These are phyloP conservation scores for Rhinoderma darwinii DNA, from an alignment of 2,113 vertebrate species.

Conservation along the genomic window DNA sequence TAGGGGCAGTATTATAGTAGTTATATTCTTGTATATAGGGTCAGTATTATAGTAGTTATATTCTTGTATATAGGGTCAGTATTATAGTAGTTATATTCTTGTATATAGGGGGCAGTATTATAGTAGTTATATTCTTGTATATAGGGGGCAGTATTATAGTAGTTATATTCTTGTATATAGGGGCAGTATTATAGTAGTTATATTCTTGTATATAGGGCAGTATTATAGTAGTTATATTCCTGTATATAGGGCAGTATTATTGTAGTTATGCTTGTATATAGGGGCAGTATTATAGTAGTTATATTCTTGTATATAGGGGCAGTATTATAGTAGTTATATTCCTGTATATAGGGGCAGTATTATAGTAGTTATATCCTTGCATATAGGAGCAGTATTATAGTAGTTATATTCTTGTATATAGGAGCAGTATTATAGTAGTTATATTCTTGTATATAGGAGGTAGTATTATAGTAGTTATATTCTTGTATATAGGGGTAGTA, in stretches of 20 bases:
- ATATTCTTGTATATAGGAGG: too few relatives aligned
- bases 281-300: slow-evolving; percentile 6
- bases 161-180: slow-evolving; percentile 1
- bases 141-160: not conserved
- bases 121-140: slow-evolving; percentile 1
- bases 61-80: too few relatives aligned
- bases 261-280: not conserved
- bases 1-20: not conserved
- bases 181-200: not conserved
- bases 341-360: not conserved
- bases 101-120: not conserved
- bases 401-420: too few relatives aligned
- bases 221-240: slow-evolving; percentile 8
- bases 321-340: slow-evolving; percentile 8
- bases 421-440: too few relatives aligned
- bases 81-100: not conserved
- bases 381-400: not conserved
- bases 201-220: not conserved
- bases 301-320: not conserved
- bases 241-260: not conserved
- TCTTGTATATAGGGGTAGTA: too few relatives aligned
- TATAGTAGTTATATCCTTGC: not conserved
- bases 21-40: not conserved
- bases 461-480: too few relatives aligned
- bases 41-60: slow-evolving; percentile 6